Base-by-base conservation (phyloP, 1,140 invertebrate species). In the Leptoteleia sp. region DNA sequence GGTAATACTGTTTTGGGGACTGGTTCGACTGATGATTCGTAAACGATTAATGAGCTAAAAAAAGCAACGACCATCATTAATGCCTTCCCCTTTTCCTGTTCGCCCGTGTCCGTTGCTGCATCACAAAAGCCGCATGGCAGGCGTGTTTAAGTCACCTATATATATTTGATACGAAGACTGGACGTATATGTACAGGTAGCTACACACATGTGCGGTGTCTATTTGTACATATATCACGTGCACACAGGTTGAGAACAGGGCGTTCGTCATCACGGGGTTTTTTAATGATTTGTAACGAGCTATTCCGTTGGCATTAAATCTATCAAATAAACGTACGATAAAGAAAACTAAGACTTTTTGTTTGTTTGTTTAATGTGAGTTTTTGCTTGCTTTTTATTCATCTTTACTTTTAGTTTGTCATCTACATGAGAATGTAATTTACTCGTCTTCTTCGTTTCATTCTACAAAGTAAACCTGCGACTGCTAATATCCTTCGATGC, bases 281-380 rank as follows among this genome's bases (percentile, higher is more conserved):
- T 62, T 83, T 55, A 82, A 82, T 84, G 81, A 83, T 87, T 82
- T 83, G 82, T 82, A 86, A 84, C 82, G 84, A 86, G 84, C 82
- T 85, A 62, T 83, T 83, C 77, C 85, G 79, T 85, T 86, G 80
- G 82, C 82, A 70, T 82, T 79, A 77, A 86, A 87, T 65, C 87
- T 88, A 88, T 84, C 80, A 86, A 61, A 59, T 33, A 40, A 70
- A 61, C 45, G 27, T 45, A 62, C 45, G 1, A 31, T 43, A 54
- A 37, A 45, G 84, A 38, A 87, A 87, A 85, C 85, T 89, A 88
- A 87, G 83, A 87, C 13, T 52, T 13, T 50, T 38, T n/a, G n/a
- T n/a, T n/a, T n/a, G n/a, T n/a, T n/a, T n/a, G n/a, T n/a, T n/a
- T n/a, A n/a, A 33, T 37, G 16, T 29, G 81, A 85, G 82, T 86